These are phyloP conservation scores for Gallinago stenura DNA, from an alignment of 2,797 vertebrate genomes.

Conservation along the genomic window DNA sequence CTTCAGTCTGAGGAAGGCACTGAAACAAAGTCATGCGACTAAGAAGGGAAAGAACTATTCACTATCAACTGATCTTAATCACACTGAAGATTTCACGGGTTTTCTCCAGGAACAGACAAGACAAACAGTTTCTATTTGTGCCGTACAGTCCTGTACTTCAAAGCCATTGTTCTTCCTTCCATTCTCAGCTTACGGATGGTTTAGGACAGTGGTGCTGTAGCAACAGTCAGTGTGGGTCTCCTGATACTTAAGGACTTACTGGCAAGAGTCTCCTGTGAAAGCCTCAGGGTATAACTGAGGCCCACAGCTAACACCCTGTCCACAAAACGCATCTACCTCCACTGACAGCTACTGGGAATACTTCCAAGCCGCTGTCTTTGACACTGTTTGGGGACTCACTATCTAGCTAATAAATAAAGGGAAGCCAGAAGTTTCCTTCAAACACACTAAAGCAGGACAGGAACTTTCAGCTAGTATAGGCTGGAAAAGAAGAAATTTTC, in stretches of 20 bases:
- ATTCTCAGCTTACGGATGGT: background rate
- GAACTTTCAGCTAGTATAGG: background rate
- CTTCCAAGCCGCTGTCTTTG: background rate
- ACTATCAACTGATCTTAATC: background rate
- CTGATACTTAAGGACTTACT: background rate
- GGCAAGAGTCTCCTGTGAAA: background rate
- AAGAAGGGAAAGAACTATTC: background rate
- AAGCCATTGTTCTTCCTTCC: background rate
- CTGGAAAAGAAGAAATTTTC: background rate
- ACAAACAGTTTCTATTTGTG: background rate
- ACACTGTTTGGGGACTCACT: background rate
- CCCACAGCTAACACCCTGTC: accelerated
- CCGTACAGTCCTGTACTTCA: accelerated
- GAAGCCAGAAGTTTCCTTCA: background rate
- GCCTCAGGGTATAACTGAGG: background rate
- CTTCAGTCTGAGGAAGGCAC: background rate
- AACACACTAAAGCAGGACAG: background rate
- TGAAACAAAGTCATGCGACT: background rate
- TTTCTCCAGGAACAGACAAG: background rate
- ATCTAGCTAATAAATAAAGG: background rate
- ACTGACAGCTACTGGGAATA: background rate
- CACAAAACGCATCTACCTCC: accelerated
- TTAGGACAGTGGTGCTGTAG: background rate
- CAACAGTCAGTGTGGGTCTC: background rate
- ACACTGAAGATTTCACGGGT: background rate